Conservation (phyloP, 2,888 invertebrate genomes). For the Chelonus formosanus region DNA sequence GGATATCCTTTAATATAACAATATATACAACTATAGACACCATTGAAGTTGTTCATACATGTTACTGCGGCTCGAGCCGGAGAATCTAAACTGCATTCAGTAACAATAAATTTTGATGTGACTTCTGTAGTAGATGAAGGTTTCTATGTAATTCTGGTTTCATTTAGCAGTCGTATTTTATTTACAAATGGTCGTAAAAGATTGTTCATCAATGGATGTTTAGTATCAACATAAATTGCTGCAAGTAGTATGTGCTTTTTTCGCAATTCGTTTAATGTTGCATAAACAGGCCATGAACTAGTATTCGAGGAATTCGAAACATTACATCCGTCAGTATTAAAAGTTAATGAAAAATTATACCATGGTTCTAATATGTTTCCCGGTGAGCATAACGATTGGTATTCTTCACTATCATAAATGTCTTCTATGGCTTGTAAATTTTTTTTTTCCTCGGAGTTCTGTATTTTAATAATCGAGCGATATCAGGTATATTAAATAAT, state of each 20-base stretch:
- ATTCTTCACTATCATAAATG: conserved; percentile 34
- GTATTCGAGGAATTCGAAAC: conserved; percentile 28
- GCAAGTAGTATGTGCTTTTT: conserved; percentile 34
- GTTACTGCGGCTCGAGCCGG: conserved; percentile 28
- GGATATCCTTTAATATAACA: conserved; percentile 28
- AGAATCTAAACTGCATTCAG: conserved; percentile 26
- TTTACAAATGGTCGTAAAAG: conserved; percentile 20
- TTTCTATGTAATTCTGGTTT: conserved; percentile 27
- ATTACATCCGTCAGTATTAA: conserved; percentile 35
- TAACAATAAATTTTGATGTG: conserved; percentile 23
- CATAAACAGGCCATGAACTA: conserved; percentile 35
- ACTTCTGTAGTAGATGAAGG: background rate
- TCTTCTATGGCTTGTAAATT: conserved; percentile 5
- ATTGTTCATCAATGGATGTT: conserved; percentile 25
- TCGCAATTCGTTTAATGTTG: conserved; percentile 38
- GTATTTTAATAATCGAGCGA: conserved; percentile 2
- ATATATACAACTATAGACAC: conserved; percentile 33
- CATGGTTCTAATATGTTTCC: conserved; percentile 4
- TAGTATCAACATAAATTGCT: conserved; percentile 24
- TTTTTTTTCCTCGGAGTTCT: conserved; percentile 5
- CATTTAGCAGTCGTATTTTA: conserved; percentile 16
- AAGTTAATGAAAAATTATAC: conserved; percentile 33
- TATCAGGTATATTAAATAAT: background rate
- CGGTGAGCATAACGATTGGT: conserved; percentile 15
- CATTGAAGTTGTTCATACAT: conserved; percentile 34